Base-by-base conservation (phyloP, 2,113 vertebrate species). In the Alosa alosa region DNA sequence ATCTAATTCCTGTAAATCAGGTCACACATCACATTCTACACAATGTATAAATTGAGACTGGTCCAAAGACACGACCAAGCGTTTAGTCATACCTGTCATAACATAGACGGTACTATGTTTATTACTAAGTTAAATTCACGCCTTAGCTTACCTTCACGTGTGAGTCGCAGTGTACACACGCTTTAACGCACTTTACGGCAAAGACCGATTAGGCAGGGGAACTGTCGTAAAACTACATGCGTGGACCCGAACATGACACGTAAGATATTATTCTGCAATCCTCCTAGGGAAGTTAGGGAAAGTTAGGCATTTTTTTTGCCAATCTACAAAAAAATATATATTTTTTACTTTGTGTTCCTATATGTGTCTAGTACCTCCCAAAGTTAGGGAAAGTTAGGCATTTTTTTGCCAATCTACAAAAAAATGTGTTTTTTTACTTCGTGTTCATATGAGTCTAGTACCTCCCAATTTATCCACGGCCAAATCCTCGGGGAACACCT, bases 131-230 rank as follows among this genome's bases (percentile, higher is more conserved):
- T 0, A 10, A 72, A 36, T 72, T 0, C n/a, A 36, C 25, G 15
- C 11, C 4, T 39, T 78, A 17, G 36, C 72, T 78, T 78, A 78
- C 72, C 72, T 78, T 78, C 31, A 31, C 72, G 39, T 78, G 72
- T 78, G 72, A 78, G 72, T 78, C 31, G 72, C 31, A 25, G 20
- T 25, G 25, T 78, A 17, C 31, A 78, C 72, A 78, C 72, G 72
- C 72, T 39, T 13, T 36, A 78, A 78, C 1, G 11, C 72, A 78
- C 31, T 93, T 15, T 84, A 31, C 41, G 8, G 82, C 82, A 57
- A 18, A 60, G 39, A 55, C 22, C 10, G 31, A 78, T 3, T 39
- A 22, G 36, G 20, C 55, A n/a, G 17, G 41, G 8, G 49, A 45
- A 39, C 55, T 60, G 52, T 84, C 52, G 60, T 84, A 31, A 60